These are phyloP conservation scores for Gopherus evgoodei DNA, from an alignment of 2,113 vertebrate species.

Conservation along the genomic window DNA sequence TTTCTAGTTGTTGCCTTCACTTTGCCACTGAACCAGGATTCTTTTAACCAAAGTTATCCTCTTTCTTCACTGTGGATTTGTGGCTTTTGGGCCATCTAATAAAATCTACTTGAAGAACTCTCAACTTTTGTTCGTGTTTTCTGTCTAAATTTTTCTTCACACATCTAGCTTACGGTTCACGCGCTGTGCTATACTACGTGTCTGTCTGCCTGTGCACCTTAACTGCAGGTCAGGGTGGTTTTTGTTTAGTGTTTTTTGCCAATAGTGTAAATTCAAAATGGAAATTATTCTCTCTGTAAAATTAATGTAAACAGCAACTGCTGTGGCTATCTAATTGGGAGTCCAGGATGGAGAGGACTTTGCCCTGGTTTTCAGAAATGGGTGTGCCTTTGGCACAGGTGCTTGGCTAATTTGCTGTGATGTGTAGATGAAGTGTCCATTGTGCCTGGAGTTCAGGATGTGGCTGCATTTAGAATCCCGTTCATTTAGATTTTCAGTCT, in stretches of 20 bases:
- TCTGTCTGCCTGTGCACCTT: neutral
- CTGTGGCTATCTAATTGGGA: neutral
- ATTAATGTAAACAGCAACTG: rapidly evolving
- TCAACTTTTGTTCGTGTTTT: neutral
- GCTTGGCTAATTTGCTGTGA: neutral
- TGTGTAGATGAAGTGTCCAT: rapidly evolving
- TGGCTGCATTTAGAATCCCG: neutral
- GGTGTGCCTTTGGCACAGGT: rapidly evolving
- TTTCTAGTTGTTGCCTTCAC: neutral
- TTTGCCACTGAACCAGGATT: neutral
- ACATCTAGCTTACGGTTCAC: neutral
- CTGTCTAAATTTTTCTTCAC: neutral
- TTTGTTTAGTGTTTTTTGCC: neutral
- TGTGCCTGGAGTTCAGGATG: rapidly evolving
- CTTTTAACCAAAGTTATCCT: neutral
- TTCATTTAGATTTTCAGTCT: neutral
- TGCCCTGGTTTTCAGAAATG: rapidly evolving
- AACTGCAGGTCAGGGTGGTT: neutral
- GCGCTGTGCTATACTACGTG: neutral
- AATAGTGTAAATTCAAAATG: neutral
- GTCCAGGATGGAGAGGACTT: neutral
- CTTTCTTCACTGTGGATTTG: neutral
- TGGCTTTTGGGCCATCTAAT: neutral
- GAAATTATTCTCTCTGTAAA: neutral
- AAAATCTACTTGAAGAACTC: neutral